Evolutionary conservation across 2,113 vertebrate genomes (phyloP).

Genomic region (Myrmecophaga tridactyla): DNA sequence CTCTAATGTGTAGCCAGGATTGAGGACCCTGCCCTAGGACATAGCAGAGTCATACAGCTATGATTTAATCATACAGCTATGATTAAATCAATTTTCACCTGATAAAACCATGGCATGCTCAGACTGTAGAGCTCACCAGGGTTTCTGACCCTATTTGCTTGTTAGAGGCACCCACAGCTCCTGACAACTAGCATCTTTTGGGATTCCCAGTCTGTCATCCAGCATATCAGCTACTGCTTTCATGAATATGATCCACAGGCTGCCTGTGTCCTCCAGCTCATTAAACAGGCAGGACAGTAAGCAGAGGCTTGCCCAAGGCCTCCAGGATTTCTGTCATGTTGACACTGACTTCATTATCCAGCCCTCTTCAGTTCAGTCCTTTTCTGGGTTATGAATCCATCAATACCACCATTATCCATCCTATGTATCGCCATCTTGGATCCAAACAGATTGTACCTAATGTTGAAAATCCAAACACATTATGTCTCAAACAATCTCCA

Average conservation of each 20-base stretch:
- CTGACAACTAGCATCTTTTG: not conserved
- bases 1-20: not conserved
- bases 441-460: not conserved
- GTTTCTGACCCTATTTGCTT: not conserved
- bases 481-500: not conserved
- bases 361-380: not conserved
- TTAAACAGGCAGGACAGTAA: not conserved
- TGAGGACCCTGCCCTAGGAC: not conserved
- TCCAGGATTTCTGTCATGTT: not conserved
- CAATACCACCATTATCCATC: not conserved
- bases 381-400: not conserved
- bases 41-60: not conserved
- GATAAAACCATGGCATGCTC: not conserved
- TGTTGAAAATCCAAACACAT: not conserved
- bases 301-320: not conserved
- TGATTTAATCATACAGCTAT: not conserved
- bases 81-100: not conserved
- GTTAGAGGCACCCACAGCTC: not conserved
- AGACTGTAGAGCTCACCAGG: not conserved
- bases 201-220: not conserved
- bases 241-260: not conserved
- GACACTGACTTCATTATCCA: not conserved
- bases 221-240: not conserved
- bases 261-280: not conserved
- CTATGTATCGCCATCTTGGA: not conserved